Percentiles rank a stretch among this genome's conserved stretches.
phyloP scores from a whole-genome alignment of 2,888 invertebrate species.

The Dendrolimus pini region DNA sequence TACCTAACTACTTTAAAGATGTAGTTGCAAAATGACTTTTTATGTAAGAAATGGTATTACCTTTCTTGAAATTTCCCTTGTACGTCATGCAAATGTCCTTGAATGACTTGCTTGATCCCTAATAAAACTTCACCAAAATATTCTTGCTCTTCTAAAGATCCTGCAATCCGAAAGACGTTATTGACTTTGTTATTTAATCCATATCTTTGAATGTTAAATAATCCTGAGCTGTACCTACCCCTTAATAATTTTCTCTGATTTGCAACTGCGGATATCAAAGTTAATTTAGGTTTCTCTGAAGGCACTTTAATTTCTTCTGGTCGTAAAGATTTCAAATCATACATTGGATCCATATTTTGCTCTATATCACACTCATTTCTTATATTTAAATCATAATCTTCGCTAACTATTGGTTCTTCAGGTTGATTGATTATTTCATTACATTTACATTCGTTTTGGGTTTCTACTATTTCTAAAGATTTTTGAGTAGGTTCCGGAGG shows the following conservation, averaged over 20 bases:
- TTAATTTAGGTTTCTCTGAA: constrained; percentile 73
- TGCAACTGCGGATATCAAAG: constrained; percentile 74
- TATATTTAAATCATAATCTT: constrained; percentile 39
- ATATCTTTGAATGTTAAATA: constrained; percentile 6
- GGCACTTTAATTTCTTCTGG: constrained; percentile 74
- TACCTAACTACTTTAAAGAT: too few relatives aligned
- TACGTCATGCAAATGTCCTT: constrained; percentile 82
- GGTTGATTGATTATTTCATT: not conserved
- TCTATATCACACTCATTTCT: constrained; percentile 44
- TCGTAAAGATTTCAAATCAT: constrained; percentile 55
- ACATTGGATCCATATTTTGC: constrained; percentile 43
- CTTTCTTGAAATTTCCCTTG: constrained; percentile 83
- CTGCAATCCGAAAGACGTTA: constrained; percentile 47
- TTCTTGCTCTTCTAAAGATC: constrained; percentile 84
- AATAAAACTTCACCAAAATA: constrained; percentile 87
- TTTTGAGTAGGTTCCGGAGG: constrained; percentile 28
- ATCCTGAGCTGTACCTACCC: constrained; percentile 40
- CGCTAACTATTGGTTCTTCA: constrained; percentile 20
- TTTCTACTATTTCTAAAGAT: constrained; percentile 17
- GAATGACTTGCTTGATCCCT: constrained; percentile 89
- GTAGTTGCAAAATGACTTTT: too few relatives aligned
- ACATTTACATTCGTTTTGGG: not conserved
- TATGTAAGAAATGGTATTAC: constrained; percentile 20
- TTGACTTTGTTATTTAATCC: constrained; percentile 9
- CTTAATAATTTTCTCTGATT: constrained; percentile 77